phyloP scores from a whole-genome alignment of 2,888 invertebrate species.

The Ceratothoa steindachneri region DNA sequence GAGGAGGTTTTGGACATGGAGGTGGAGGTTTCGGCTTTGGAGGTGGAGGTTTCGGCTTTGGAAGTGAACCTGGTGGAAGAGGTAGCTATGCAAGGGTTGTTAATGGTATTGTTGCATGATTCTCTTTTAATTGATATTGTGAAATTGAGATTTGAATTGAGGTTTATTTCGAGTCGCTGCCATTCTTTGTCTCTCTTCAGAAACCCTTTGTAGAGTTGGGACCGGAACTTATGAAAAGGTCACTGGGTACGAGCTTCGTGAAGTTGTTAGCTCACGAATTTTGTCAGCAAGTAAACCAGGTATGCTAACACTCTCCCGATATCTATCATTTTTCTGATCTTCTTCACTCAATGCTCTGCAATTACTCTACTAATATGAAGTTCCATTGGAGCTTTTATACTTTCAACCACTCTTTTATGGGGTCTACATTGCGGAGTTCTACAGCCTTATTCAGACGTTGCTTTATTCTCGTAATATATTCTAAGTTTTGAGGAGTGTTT shows the following conservation, averaged over 20 bases:
- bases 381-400: too few relatives aligned
- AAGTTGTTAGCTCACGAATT: constrained; percentile 47
- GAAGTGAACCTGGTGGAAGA: constrained; percentile 29
- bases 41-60: constrained; percentile 34
- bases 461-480: too few relatives aligned
- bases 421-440: too few relatives aligned
- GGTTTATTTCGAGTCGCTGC: too few relatives aligned
- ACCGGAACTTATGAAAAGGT: constrained; percentile 53
- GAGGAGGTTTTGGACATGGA: constrained; percentile 14
- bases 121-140: not conserved
- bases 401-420: too few relatives aligned
- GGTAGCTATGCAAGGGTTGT: constrained; percentile 11
- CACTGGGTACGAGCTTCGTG: constrained; percentile 52
- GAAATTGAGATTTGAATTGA: not conserved
- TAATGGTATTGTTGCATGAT: not conserved
- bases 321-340: too few relatives aligned
- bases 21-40: constrained; percentile 8
- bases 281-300: constrained; percentile 29
- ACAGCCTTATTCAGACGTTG: too few relatives aligned
- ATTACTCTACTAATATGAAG: too few relatives aligned
- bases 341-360: too few relatives aligned
- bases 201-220: constrained; percentile 50
- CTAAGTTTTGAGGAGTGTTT: too few relatives aligned
- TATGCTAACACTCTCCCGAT: constrained; percentile 6
- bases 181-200: too few relatives aligned